phyloP scores from a whole-genome alignment of 2,113 vertebrate species.

The Ancistrus triradiatus region DNA sequence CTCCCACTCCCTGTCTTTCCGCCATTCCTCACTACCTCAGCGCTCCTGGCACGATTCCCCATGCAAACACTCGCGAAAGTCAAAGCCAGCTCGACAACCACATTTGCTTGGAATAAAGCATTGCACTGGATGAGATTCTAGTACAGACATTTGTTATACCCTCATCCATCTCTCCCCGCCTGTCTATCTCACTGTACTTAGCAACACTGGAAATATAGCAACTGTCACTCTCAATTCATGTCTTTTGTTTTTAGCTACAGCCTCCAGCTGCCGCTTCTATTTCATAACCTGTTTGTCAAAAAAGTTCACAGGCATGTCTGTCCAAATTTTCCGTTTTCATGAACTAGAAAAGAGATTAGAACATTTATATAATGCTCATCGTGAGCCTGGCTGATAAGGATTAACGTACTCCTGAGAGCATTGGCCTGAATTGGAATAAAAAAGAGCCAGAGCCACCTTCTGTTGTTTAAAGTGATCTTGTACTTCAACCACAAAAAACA shows the following conservation, averaged over 20 bases:
- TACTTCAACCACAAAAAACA: not conserved
- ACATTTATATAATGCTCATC: constrained; percentile 30
- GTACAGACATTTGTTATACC: not conserved
- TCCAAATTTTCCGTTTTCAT: constrained; percentile 7
- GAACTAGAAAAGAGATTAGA: constrained; percentile 33
- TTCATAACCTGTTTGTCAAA: constrained; percentile 25
- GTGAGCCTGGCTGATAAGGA: constrained; percentile 3
- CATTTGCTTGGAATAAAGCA: not conserved
- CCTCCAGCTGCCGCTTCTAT: constrained; percentile 1
- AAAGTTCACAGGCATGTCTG: constrained; percentile 13
- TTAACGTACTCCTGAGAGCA: constrained; percentile 14
- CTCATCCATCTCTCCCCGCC: not conserved
- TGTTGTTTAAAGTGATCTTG: constrained; percentile 13
- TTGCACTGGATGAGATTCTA: too few species aligned
- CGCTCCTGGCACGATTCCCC: not conserved
- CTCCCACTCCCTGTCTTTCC: constrained; percentile 11
- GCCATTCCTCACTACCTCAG: not conserved
- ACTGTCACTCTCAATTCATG: not conserved
- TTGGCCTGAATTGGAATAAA: not conserved
- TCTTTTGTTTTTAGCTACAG: constrained; percentile 4
- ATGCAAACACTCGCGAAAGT: not conserved
- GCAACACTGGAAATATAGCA: not conserved
- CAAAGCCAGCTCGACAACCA: not conserved
- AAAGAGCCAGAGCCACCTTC: not conserved
- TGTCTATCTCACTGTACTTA: not conserved